Base-by-base conservation (phyloP, 2,888 invertebrate species). In the Campoplex capitator region DNA sequence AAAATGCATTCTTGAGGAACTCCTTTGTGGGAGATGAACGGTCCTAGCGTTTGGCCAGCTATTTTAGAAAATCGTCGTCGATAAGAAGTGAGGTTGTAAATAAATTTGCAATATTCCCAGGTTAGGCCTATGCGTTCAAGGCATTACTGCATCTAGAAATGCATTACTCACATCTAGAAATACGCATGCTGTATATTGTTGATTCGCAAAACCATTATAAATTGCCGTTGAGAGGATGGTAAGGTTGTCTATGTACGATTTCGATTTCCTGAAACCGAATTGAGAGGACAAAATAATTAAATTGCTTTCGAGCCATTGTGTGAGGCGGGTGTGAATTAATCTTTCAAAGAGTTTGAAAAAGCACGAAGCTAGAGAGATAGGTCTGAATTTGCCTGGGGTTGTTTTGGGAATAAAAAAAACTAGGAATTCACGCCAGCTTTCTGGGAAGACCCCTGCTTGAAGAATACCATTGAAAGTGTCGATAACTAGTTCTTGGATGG, bases 311-410 rank as follows among this genome's bases (percentile, higher is more conserved):
- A 87, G 65, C 74, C 83, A 87, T 76, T 81, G 83, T 9, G 38
- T 70, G 16, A 85, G 16, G 13, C 84, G 54, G 11, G 80, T 35
- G 8, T 84, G 82, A 2, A 87, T n/a, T 11, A 87, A 28, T 54
- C 87, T 68, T 45, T 87, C 84, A 32, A 87, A 70, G 51, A 82
- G 58, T 58, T 87, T 87, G 1, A 87, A 77, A 2, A 83, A 48
- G 13, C 71, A 71, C 23, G 77, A 65, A 6, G n/a, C 54, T 8
- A 54, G 7, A n/a, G 54, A 54, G 8, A 54, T 54, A 1, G 7
- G 54, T 8, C 42, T 42, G 7, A 42, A 42, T 42, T 42, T 42
- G 6, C 42, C 42, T 7, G 42, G 7, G 9, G 42, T 42, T 42
- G 7, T 8, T 42, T 42, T 42, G 1, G 42, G 42, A 7, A 42